Evolutionary conservation across 2,113 vertebrate genomes (phyloP).

Genomic region (Phoxinus phoxinus): DNA sequence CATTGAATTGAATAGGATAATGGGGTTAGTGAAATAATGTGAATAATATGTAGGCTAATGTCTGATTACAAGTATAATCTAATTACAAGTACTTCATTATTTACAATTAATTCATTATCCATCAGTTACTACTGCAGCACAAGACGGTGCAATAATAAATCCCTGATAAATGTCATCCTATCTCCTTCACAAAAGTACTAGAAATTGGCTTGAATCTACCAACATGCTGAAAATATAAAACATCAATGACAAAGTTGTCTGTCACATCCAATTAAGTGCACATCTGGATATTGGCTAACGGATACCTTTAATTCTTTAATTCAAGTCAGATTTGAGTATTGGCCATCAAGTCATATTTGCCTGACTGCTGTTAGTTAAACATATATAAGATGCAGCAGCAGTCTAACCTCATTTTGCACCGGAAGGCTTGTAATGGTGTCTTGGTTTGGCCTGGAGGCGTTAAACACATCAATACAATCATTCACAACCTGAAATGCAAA

Average conservation of each 20-base stretch:
- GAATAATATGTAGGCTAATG: too few species aligned
- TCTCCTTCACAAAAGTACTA: background rate
- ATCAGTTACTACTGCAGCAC: too few species aligned
- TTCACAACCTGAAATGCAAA: background rate
- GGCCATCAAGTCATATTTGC: slow-evolving; percentile 33
- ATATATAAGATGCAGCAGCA: background rate
- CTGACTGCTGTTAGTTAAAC: slow-evolving; percentile 20
- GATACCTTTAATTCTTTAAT: background rate
- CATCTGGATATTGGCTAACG: background rate
- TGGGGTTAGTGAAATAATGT: too few species aligned
- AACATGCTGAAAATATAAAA: slow-evolving; percentile 3
- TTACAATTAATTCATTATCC: too few species aligned
- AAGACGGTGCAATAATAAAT: background rate
- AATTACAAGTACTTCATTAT: too few species aligned
- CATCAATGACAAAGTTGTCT: background rate
- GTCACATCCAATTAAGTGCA: background rate
- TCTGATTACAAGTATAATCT: too few species aligned
- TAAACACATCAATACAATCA: slow-evolving; percentile 1
- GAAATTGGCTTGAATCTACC: background rate
- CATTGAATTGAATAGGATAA: too few species aligned
- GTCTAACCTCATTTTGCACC: slow-evolving; percentile 30
- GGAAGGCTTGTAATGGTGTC: background rate
- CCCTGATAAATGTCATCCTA: background rate
- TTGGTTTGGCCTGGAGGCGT: background rate
- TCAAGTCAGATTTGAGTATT: slow-evolving; percentile 3